Conservation (phyloP, 2,113 vertebrate species). For the Catharus minimus region DNA sequence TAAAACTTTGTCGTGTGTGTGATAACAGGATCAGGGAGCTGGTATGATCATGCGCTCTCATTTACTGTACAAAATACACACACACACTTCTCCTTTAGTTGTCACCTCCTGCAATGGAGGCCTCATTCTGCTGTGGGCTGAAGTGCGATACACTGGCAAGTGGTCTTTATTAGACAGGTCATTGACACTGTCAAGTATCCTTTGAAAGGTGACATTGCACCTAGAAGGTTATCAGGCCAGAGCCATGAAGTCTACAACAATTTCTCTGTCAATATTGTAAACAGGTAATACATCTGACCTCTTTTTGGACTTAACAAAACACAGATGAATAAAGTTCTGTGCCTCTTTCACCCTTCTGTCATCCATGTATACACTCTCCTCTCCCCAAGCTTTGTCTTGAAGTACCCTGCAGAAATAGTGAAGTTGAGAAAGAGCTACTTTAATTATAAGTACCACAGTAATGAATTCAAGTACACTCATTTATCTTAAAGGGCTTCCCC, state of each 20-base stretch:
- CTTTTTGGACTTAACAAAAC: constrained; percentile 54
- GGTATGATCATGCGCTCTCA: background rate
- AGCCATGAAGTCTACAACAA: constrained; percentile 70
- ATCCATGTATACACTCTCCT: background rate
- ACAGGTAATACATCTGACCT: constrained; percentile 61
- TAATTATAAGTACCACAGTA: constrained; percentile 78
- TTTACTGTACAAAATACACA: background rate
- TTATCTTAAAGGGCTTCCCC: constrained; percentile 79
- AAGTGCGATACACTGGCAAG: constrained; percentile 18
- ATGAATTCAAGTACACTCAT: constrained; percentile 81
- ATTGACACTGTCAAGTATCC: constrained; percentile 34
- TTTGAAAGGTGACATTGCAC: constrained; percentile 47
- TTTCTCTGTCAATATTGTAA: constrained; percentile 59
- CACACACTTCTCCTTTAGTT: background rate
- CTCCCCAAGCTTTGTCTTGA: constrained; percentile 44
- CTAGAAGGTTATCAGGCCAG: constrained; percentile 59
- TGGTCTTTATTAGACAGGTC: constrained; percentile 57
- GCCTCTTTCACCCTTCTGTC: background rate
- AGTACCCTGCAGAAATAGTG: constrained; percentile 51
- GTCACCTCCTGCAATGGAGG: background rate
- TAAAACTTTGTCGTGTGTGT: background rate
- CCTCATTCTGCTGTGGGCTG: background rate
- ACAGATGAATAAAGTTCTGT: constrained; percentile 23
- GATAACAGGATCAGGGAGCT: background rate
- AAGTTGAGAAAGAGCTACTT: constrained; percentile 76